Percentiles rank a stretch among this genome's conserved stretches.
phyloP scores from a whole-genome alignment of 2,797 vertebrate genomes.

The Gymnopithys bicolor region DNA sequence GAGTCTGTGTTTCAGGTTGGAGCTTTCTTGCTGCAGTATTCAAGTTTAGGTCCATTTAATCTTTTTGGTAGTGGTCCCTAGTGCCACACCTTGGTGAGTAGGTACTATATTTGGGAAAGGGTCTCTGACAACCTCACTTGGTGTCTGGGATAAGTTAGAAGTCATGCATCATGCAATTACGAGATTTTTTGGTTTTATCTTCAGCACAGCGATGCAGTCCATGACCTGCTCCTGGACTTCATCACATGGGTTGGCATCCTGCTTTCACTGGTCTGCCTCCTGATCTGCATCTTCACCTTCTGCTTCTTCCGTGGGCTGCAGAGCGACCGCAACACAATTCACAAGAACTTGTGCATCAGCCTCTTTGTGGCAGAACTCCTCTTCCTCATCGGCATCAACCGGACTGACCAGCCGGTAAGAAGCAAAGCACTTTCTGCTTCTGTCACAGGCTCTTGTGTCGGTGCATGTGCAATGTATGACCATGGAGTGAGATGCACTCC shows the following conservation, averaged over 20 bases:
- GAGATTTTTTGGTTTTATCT: slow-evolving; percentile 31
- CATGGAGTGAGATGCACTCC: neutral
- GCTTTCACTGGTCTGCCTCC: slow-evolving; percentile 95
- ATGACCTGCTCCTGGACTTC: slow-evolving; percentile 94
- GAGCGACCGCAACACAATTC: slow-evolving; percentile 98
- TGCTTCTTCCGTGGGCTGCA: slow-evolving; percentile 98
- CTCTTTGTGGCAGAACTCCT: slow-evolving; percentile 96
- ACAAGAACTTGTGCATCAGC: slow-evolving; percentile 97
- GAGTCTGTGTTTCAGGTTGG: neutral
- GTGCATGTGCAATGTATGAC: neutral
- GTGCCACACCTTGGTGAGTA: neutral
- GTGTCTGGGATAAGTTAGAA: neutral
- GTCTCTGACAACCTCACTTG: neutral
- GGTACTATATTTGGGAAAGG: neutral
- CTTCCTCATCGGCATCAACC: slow-evolving; percentile 96
- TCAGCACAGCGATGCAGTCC: slow-evolving; percentile 89
- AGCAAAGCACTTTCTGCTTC: neutral
- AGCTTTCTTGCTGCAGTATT: neutral
- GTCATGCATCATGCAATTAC: neutral
- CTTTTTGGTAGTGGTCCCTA: neutral
- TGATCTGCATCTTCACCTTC: slow-evolving; percentile 99
- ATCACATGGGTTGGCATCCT: slow-evolving; percentile 99
- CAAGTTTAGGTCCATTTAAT: neutral
- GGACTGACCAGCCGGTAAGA: slow-evolving; percentile 94
- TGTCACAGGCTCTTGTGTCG: neutral